Evolutionary conservation across 1,140 invertebrate species (phyloP).

Genomic region (Hesperophylax magnus): DNA sequence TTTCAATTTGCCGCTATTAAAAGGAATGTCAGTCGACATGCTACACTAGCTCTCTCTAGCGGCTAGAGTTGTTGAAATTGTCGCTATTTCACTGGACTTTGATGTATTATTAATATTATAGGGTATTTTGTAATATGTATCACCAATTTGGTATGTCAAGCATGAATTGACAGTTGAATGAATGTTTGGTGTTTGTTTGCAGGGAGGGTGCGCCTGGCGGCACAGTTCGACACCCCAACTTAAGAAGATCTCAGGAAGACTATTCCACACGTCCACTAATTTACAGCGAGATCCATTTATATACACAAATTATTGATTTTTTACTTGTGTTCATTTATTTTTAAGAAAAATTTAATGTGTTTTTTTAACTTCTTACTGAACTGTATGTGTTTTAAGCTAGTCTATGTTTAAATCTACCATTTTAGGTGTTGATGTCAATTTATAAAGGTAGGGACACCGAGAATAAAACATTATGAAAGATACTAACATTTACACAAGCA

Average conservation of each 20-base stretch:
- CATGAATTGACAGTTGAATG: not conserved
- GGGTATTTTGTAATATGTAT: too few relatives aligned
- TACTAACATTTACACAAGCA: constrained; percentile 23
- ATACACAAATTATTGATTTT: not conserved
- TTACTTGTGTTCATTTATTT: constrained; percentile 34
- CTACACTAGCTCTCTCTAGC: too few relatives aligned
- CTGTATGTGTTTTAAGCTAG: constrained; percentile 36
- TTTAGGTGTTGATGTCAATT: constrained; percentile 29
- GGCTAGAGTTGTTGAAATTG: too few relatives aligned
- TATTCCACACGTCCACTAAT: constrained; percentile 10
- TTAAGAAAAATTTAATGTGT: constrained; percentile 35
- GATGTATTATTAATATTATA: too few relatives aligned
- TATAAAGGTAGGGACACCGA: not conserved
- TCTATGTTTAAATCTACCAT: constrained; percentile 23
- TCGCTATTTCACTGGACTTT: too few relatives aligned
- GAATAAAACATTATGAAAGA: constrained; percentile 34
- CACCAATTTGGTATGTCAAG: too few relatives aligned
- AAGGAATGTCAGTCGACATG: too few relatives aligned
- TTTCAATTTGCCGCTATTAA: too few relatives aligned
- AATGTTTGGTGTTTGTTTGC: constrained; percentile 39
- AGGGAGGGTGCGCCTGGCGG: constrained; percentile 68
- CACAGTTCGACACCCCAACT: constrained; percentile 65
- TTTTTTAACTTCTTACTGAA: constrained; percentile 22
- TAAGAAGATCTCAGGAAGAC: constrained; percentile 12
- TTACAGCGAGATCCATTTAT: constrained; percentile 2